These are phyloP conservation scores for Cephus rjabovi DNA, from an alignment of 2,888 invertebrate genomes.

Conservation along the genomic window DNA sequence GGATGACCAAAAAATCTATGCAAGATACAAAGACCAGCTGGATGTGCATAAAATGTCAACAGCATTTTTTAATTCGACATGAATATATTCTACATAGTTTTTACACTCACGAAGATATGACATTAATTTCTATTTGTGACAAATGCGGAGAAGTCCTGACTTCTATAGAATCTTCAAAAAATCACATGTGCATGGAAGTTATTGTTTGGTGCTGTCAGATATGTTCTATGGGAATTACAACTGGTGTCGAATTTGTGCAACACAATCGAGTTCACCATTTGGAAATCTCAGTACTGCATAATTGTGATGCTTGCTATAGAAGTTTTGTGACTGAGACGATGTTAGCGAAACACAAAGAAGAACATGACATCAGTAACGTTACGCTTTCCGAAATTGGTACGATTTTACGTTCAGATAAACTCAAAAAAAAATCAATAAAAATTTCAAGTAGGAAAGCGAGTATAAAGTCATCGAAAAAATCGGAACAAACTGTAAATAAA, in stretches of 20 bases:
- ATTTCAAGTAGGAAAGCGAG: not conserved
- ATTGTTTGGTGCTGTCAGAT: not conserved
- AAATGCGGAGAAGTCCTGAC: not conserved
- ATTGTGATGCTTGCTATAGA: constrained; percentile 37
- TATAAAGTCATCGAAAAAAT: not conserved
- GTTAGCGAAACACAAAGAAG: constrained; percentile 32
- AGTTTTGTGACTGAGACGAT: constrained; percentile 36
- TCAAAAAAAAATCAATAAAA: not conserved
- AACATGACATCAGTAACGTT: constrained; percentile 11
- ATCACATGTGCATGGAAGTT: constrained; percentile 16
- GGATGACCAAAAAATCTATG: not conserved
- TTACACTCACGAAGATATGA: not conserved
- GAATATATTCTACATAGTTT: constrained; percentile 4
- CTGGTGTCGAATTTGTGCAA: constrained; percentile 21
- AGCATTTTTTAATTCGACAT: not conserved
- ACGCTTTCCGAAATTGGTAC: not conserved
- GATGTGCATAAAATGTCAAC: not conserved
- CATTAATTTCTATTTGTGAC: not conserved
- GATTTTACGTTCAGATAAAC: not conserved
- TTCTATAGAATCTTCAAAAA: not conserved
- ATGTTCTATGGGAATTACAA: not conserved
- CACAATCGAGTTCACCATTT: constrained; percentile 26
- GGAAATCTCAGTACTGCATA: constrained; percentile 27
- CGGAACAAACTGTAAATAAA: not conserved
- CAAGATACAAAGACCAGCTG: not conserved